Evolutionary conservation across 1,140 invertebrate genomes (phyloP), one percentile per base, ranked within the genome.

Genomic region (Bombus confusus): DNA sequence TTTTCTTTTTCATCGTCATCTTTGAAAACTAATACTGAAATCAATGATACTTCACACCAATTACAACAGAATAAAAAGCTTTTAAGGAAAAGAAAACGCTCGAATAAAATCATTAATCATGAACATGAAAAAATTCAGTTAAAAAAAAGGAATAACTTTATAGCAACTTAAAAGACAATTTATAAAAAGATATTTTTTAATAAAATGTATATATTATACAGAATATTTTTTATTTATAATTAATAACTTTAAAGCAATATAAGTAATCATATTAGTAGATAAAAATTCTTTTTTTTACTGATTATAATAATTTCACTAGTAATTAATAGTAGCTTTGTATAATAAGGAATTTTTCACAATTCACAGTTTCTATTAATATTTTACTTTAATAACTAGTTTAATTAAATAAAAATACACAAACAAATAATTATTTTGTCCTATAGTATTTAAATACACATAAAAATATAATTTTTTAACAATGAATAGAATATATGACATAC

Each of bases 11-110:
- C 43, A 68, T 31, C 37, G 52, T 66, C 80, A 95, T 39, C 89
- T 96, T 85, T 96, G 96, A 69, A 96, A 95, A 87, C 95, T 96
- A 62, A 96, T 96, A 92, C 96, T 96, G 86, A 96, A 96, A n/a
- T 95, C 95, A 39, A 71, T 25, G 9, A 34, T 31, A 41, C 31
- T 37, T 13, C 22, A 15, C 15, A 37, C 34, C 13, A n/a, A 25
- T 59, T 47, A 94, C 76, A 81, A 92, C 93, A 86, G 94, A 89
- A 95, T 96, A 78, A 87, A 43, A 95, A 96, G 88, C 96, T 96
- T 25, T 91, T 96, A 86, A 95, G 96, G 64, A 97, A 97, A 91
- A 94, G 96, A 77, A 96, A 95, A 91, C 95, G 95, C 92, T 92
- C 96, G 8, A 94, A 95, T 9, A 95, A 96, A 89, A 81, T 41